Evolutionary conservation across 1,140 invertebrate species (phyloP).

Genomic region (Drosophila takahashii): DNA sequence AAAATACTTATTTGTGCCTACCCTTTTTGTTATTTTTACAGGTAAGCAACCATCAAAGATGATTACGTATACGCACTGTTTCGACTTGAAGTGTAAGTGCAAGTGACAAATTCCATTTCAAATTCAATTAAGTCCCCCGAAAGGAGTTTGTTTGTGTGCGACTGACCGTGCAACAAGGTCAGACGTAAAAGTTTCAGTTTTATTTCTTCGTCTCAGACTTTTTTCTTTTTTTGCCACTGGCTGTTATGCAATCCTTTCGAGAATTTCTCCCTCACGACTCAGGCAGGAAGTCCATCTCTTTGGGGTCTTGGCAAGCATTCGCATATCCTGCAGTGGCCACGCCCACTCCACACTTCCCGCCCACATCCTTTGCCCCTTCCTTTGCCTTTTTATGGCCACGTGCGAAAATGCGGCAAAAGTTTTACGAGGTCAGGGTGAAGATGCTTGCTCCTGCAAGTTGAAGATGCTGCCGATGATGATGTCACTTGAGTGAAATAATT

Average conservation of each 20-base stretch:
- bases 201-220: constrained; percentile 28
- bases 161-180: constrained; percentile 62
- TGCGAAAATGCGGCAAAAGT: constrained; percentile 65
- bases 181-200: constrained; percentile 55
- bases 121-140: constrained; percentile 56
- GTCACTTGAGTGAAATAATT: constrained; percentile 62
- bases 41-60: constrained; percentile 56
- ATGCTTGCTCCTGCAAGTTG: constrained; percentile 28
- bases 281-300: constrained; percentile 26
- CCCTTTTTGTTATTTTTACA: constrained; percentile 33
- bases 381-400: constrained; percentile 58
- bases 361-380: not conserved
- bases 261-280: constrained; percentile 25
- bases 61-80: constrained; percentile 30
- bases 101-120: constrained; percentile 42
- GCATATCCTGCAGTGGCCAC: constrained; percentile 47
- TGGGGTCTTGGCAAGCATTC: constrained; percentile 39
- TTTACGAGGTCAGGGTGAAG: constrained; percentile 74
- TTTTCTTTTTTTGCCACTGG: constrained; percentile 8
- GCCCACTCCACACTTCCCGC: constrained; percentile 16
- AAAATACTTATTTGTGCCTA: constrained; percentile 6
- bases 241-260: constrained; percentile 56
- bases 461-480: constrained; percentile 47
- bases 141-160: constrained; percentile 48
- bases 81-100: constrained; percentile 54